Base-by-base conservation (phyloP, 2,113 vertebrate genomes). In the Falco punctatus region DNA sequence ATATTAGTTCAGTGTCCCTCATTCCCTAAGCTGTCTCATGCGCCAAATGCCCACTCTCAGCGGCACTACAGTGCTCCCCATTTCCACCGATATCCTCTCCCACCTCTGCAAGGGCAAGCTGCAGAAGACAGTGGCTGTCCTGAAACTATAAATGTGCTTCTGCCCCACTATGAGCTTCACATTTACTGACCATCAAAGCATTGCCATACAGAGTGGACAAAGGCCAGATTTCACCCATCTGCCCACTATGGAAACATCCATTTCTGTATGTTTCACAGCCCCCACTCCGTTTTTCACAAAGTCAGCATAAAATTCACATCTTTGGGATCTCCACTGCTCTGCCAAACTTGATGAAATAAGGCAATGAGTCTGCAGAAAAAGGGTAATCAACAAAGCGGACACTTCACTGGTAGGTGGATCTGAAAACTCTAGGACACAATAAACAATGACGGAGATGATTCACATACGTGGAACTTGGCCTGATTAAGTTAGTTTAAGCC, bases 401-500 rank as follows among this genome's bases (percentile, higher is more conserved):
- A 33, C 12, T 75, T 58, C 42, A 14, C 21, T 42, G 30, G 42
- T 32, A 62, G 35, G 8, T 38, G 82, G 28, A 82, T 51, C 52
- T 90, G 62, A 96, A 85, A 88, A 81, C 12, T 46, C 38, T 33
- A 15, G 33, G 8, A 65, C 5, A 3, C 27, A 44, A 44, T 32
- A 24, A 82, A 80, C 27, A 61, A 42, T 24, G 13, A 67, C 2
- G 7, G 46, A 66, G 32, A 52, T 42, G 21, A 77, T 0, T 2
- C 27, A 28, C 2, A 0, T 55, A 52, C 0, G 0, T 23, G 62
- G 26, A 90, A 73, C 9, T 64, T 57, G 27, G 16, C 21, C 30
- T 40, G 33, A 77, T 65, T 65, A 55, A 89, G 62, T 48, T 44
- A 72, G 40, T 55, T 71, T 51, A 83, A 94, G 15, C 7, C 33